Conservation (phyloP, 2,113 vertebrate genomes). For the Nannospalax galili region DNA sequence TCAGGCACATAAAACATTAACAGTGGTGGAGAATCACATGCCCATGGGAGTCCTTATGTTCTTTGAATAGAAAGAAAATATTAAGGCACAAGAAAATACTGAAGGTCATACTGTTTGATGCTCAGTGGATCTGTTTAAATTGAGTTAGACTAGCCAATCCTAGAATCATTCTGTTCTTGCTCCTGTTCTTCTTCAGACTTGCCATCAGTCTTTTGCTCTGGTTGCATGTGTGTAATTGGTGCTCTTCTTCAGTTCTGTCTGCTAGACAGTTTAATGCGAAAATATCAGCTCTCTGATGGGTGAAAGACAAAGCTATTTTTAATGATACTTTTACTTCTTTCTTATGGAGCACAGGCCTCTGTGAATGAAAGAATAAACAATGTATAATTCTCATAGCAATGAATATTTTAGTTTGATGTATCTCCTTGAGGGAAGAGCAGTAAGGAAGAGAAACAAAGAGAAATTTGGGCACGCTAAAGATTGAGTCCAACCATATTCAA, state of each 20-base stretch:
- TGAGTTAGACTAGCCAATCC: background rate
- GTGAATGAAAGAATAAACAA: background rate
- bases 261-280: slow-evolving; percentile 6
- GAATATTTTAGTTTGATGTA: background rate
- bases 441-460: background rate
- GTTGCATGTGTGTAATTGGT: background rate
- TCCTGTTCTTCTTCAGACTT: background rate
- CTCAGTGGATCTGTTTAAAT: background rate
- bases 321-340: background rate
- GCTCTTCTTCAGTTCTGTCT: background rate
- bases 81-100: background rate
- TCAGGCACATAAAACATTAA: background rate
- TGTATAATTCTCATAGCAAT: background rate
- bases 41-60: background rate
- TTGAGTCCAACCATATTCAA: background rate
- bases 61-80: background rate
- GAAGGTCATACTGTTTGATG: background rate
- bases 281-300: background rate
- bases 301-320: slow-evolving; percentile 40
- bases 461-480: background rate
- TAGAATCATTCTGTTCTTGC: background rate
- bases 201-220: background rate
- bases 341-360: background rate
- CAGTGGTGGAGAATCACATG: background rate
- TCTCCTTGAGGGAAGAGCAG: background rate